phyloP scores from a whole-genome alignment of 1,140 invertebrate genomes.

The Maniola jurtina region DNA sequence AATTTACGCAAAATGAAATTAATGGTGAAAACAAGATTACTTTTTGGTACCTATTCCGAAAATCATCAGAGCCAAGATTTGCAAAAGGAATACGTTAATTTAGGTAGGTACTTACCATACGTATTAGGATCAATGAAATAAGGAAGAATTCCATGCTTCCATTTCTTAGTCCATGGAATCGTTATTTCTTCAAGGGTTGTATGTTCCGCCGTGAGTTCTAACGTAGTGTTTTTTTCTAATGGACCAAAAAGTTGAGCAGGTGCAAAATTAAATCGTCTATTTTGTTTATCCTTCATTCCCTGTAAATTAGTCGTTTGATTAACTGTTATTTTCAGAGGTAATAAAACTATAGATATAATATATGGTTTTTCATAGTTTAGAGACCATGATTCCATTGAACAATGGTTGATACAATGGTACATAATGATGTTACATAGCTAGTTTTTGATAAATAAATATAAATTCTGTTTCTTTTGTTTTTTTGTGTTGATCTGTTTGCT shows the following conservation, averaged over 20 bases:
- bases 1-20: too few relatives aligned
- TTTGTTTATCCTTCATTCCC: slow-evolving; percentile 18
- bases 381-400: too few relatives aligned
- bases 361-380: too few relatives aligned
- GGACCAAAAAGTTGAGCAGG: slow-evolving; percentile 41
- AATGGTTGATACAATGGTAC: too few relatives aligned
- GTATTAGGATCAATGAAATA: slow-evolving; percentile 67
- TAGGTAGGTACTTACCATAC: slow-evolving; percentile 45
- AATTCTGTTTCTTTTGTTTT: neutral
- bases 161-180: slow-evolving; percentile 52
- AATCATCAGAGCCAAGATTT: too few relatives aligned
- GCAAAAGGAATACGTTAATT: too few relatives aligned
- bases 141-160: slow-evolving; percentile 61
- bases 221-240: slow-evolving; percentile 11
- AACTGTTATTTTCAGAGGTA: too few relatives aligned
- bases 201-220: neutral
- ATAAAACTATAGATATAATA: too few relatives aligned
- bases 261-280: slow-evolving; percentile 57
- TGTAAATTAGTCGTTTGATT: slow-evolving; percentile 1
- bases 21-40: too few relatives aligned
- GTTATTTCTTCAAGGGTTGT: slow-evolving; percentile 10
- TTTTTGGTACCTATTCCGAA: too few relatives aligned
- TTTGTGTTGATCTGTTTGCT: too few relatives aligned
- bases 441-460: neutral
- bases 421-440: too few relatives aligned